Percentiles rank a stretch among this genome's conserved stretches.
These are phyloP conservation scores for Campopleginae sp. DNA, from an alignment of 2,888 invertebrate genomes.

Conservation along the genomic window DNA sequence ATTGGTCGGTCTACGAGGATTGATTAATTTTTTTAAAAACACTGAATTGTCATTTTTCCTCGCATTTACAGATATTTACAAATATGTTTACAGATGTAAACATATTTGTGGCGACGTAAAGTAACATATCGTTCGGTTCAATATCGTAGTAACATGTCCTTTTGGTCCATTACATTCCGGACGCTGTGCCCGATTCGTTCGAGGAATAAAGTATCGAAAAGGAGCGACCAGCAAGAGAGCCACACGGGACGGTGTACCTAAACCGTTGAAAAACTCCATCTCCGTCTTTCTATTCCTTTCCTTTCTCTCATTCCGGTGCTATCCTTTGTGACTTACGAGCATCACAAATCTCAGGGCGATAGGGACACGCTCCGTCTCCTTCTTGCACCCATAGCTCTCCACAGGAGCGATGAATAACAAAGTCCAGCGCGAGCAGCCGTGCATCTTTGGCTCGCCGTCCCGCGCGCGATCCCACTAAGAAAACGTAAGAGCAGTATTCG, in stretches of 20 bases:
- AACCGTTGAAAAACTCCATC: conserved; percentile 48
- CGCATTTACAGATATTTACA: neutral
- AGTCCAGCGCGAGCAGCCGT: conserved; percentile 44
- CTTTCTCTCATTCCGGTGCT: conserved; percentile 7
- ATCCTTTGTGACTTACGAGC: conserved; percentile 63
- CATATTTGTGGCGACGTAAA: conserved; percentile 1
- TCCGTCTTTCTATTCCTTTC: conserved; percentile 11
- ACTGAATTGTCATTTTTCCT: neutral
- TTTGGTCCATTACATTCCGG: conserved; percentile 52
- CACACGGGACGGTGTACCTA: conserved; percentile 45
- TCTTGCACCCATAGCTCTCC: conserved; percentile 32
- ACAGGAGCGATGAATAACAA: conserved; percentile 65
- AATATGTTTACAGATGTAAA: conserved; percentile 3
- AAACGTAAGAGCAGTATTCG: conserved; percentile 50
- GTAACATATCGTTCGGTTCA: conserved; percentile 38
- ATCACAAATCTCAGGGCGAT: conserved; percentile 67
- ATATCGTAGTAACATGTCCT: conserved; percentile 46
- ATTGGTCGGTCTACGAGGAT: neutral
- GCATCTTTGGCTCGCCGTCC: conserved; percentile 42
- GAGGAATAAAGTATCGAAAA: conserved; percentile 64
- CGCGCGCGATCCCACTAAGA: conserved; percentile 40
- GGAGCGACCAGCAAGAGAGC: conserved; percentile 47
- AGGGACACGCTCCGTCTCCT: conserved; percentile 32
- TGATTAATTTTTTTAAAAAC: neutral
- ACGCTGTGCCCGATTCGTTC: conserved; percentile 54